Percentiles rank a stretch among this genome's conserved stretches.
Evolutionary conservation across 2,113 vertebrate genomes (phyloP).

Genomic region (Channa maculata): DNA sequence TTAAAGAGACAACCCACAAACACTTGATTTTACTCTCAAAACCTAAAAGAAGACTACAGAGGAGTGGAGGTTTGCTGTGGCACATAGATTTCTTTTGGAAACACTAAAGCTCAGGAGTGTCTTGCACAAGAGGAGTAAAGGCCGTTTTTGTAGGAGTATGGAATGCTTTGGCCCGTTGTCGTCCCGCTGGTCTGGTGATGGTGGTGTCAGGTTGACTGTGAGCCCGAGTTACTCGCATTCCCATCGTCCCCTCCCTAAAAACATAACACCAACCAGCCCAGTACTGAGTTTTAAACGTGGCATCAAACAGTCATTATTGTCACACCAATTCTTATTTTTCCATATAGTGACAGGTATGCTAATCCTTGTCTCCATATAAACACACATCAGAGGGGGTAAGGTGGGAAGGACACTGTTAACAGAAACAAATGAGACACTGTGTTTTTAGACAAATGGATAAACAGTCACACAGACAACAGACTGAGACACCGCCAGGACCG

Average conservation of each 20-base stretch:
- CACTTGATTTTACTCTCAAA: slow-evolving; percentile 23
- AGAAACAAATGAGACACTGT: slow-evolving; percentile 34
- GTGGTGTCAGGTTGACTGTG: slow-evolving; percentile 76
- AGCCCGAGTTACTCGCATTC: slow-evolving; percentile 67
- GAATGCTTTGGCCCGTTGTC: slow-evolving; percentile 74
- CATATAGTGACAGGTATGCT: slow-evolving; percentile 44
- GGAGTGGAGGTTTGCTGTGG: slow-evolving; percentile 20
- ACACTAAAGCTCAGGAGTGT: slow-evolving; percentile 49
- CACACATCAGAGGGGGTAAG: slow-evolving; percentile 23
- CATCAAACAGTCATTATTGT: slow-evolving; percentile 51
- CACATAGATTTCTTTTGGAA: slow-evolving; percentile 52
- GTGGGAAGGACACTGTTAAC: slow-evolving; percentile 63
- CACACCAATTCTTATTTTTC: slow-evolving; percentile 28
- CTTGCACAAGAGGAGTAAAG: slow-evolving; percentile 55
- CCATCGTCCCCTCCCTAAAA: slow-evolving; percentile 68
- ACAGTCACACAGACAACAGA: slow-evolving; percentile 41
- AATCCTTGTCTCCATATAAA: slow-evolving; percentile 51
- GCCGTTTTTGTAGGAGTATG: slow-evolving; percentile 65
- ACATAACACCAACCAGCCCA: slow-evolving; percentile 50
- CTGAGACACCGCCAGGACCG: slow-evolving; percentile 34
- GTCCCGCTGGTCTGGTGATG: slow-evolving; percentile 56
- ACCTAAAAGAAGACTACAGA: background rate
- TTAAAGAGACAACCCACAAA: slow-evolving; percentile 49
- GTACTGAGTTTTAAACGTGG: slow-evolving; percentile 27
- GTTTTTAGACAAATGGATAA: slow-evolving; percentile 45